Conservation (phyloP, 2,888 invertebrate species). For the Dicroscelio sp. region DNA sequence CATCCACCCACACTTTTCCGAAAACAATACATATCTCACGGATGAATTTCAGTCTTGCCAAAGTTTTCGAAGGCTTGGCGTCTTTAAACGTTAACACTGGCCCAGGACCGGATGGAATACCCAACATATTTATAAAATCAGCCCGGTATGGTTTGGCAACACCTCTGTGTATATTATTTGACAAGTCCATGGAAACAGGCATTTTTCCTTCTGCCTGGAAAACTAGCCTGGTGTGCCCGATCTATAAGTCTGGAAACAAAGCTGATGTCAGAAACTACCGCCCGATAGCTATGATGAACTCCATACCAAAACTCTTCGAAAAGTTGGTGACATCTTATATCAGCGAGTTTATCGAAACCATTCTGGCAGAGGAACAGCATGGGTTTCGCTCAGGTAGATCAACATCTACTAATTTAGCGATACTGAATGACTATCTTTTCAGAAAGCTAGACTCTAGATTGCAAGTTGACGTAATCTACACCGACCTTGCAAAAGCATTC, state of each 20-base stretch:
- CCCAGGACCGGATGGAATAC: neutral
- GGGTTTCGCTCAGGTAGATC: neutral
- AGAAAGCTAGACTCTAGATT: neutral
- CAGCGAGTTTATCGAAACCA: neutral
- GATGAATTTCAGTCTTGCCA: neutral
- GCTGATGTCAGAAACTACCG: slow-evolving; percentile 22
- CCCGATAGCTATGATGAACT: slow-evolving; percentile 9
- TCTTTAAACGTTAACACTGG: neutral
- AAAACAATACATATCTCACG: neutral
- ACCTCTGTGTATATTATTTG: neutral
- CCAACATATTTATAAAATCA: neutral
- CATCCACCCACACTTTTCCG: neutral
- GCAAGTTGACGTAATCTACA: neutral
- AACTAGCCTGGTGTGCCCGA: slow-evolving; percentile 19
- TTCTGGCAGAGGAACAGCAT: neutral
- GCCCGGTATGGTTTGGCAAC: neutral
- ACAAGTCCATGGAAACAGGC: neutral
- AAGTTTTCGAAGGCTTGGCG: neutral
- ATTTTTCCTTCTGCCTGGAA: slow-evolving; percentile 22
- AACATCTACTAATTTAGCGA: neutral
- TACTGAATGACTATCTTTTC: neutral
- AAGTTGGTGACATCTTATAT: neutral
- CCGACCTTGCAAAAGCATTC: neutral
- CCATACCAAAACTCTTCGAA: neutral
- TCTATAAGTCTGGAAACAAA: slow-evolving; percentile 12